A percentile compares a stretch with the other conserved stretches of the same genome.
These are phyloP conservation scores for Ciconia maguari DNA, from an alignment of 2,113 vertebrate genomes.

Conservation along the genomic window DNA sequence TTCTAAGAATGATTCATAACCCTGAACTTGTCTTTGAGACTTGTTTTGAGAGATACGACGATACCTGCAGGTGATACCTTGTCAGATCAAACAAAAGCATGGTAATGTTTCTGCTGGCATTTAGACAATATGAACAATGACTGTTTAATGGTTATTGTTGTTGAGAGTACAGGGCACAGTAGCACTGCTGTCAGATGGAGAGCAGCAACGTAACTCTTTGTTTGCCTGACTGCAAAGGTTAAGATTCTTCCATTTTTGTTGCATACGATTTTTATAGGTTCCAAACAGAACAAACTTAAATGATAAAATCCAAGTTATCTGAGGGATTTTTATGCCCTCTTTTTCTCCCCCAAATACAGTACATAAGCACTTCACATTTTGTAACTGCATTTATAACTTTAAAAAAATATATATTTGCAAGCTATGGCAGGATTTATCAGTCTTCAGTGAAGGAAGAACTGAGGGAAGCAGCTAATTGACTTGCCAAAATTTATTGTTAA, in stretches of 20 bases:
- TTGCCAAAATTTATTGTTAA: not conserved
- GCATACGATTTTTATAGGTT: not conserved
- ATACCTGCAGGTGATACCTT: not conserved
- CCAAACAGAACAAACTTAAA: not conserved
- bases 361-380: not conserved
- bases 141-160: not conserved
- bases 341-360: not conserved
- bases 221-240: not conserved
- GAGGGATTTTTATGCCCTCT: not conserved
- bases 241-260: not conserved
- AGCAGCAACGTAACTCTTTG: accelerated
- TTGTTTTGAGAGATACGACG: not conserved
- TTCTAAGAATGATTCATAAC: not conserved
- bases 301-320: not conserved
- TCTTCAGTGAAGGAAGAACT: not conserved
- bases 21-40: not conserved
- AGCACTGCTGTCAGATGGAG: not conserved
- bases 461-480: not conserved
- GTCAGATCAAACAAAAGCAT: not conserved
- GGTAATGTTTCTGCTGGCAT: not conserved
- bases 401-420: not conserved
- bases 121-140: not conserved
- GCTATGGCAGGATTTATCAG: not conserved
- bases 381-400: not conserved
- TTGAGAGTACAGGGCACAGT: not conserved